These are phyloP conservation scores for Sebastes itinus DNA, from an alignment of 2,797 vertebrate species.

Conservation along the genomic window DNA sequence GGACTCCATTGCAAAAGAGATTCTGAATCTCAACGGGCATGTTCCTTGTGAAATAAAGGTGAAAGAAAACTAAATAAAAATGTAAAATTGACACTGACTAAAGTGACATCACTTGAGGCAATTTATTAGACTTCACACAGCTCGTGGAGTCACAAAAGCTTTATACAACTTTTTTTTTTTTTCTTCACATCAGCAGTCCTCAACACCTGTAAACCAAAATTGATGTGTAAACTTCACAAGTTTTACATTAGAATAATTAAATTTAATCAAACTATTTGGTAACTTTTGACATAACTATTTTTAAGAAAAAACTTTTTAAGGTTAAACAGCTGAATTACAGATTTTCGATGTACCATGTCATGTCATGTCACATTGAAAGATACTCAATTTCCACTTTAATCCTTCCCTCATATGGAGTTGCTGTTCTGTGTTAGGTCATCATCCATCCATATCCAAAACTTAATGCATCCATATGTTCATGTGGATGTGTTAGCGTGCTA, in stretches of 20 bases:
- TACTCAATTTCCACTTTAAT: not conserved
- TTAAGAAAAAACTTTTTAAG: not conserved
- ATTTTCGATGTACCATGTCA: not conserved
- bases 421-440: conserved; percentile 11
- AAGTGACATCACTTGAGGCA: not conserved
- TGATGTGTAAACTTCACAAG: not conserved
- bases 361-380: not conserved
- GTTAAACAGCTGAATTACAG: not conserved
- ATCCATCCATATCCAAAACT: conserved; percentile 39
- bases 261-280: not conserved
- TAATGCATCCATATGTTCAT: conserved; percentile 40
- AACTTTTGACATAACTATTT: not conserved
- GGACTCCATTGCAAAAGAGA: not conserved
- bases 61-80: not conserved
- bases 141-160: not conserved
- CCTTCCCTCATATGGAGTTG: conserved; percentile 11
- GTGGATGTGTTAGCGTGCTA: conserved; percentile 1
- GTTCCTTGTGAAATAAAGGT: not conserved
- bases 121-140: not conserved
- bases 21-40: not conserved
- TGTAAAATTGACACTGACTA: not conserved
- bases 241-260: conserved; percentile 5
- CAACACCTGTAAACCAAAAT: not conserved
- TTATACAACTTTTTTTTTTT: not conserved
- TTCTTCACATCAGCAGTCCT: not conserved